Percentiles rank a stretch among this genome's conserved stretches.
phyloP scores from a whole-genome alignment of 2,888 invertebrate genomes.

The Chymomyza procnemis region DNA sequence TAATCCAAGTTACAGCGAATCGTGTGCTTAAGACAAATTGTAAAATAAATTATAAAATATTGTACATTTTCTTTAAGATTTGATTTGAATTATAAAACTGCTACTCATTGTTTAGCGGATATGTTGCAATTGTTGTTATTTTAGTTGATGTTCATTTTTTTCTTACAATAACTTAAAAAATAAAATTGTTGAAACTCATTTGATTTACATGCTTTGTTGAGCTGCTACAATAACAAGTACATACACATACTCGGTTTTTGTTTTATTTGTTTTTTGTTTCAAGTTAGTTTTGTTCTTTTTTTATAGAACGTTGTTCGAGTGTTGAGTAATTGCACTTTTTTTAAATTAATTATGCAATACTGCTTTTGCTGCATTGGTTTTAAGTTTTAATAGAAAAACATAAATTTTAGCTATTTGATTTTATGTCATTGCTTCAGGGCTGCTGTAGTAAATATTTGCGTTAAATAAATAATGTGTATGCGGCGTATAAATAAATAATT shows the following conservation, averaged over 20 bases:
- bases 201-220: conserved; percentile 8
- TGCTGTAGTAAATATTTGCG: neutral
- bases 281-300: conserved; percentile 5
- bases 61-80: conserved; percentile 19
- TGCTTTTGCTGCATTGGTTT: conserved; percentile 18
- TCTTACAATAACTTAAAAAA: conserved; percentile 34
- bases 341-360: neutral
- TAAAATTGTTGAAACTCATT: conserved; percentile 30
- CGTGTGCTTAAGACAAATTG: neutral
- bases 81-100: conserved; percentile 15
- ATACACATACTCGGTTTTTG: neutral
- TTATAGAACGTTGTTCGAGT: conserved; percentile 22
- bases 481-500: conserved; percentile 49
- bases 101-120: conserved; percentile 38
- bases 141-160: conserved; percentile 13
- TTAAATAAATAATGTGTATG: neutral
- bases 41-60: conserved; percentile 10
- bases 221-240: conserved; percentile 6
- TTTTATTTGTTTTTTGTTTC: neutral
- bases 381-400: conserved; percentile 32
- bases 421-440: conserved; percentile 15
- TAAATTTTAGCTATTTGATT: conserved; percentile 53
- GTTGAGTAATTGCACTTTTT: conserved; percentile 16
- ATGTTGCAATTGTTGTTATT: conserved; percentile 52
- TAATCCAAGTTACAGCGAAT: neutral